Base-by-base conservation (phyloP, 1,140 invertebrate species). In the Acyrthosiphon pisum region DNA sequence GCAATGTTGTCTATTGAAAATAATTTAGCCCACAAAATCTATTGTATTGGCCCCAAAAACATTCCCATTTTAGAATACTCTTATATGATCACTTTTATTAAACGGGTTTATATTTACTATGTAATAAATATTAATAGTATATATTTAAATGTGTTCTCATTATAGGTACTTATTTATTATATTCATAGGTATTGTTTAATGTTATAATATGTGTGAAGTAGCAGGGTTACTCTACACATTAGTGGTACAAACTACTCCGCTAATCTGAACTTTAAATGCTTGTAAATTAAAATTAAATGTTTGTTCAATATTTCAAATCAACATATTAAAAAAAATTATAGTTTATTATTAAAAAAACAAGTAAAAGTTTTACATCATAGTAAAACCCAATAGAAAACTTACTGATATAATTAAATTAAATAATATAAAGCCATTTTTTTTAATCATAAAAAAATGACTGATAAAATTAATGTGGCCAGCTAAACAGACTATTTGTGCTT, bases 231-330 rank as follows among this genome's bases (percentile, higher is more conserved):
- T 76, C n/a, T 18, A n/a, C 30, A 35, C 4, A 35, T 76, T 76
- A 18, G 14, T 76, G 60, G 60, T 76, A 76, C 14, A 76, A n/a
- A 18, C n/a, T 76, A 18, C n/a, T 35, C 60, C 30, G 4, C 50
- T 53, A 53, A 53, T 53, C 50, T 53, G 23, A 53, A 76, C 30
- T 76, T 76, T 18, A 18, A n/a, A 76, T 76, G 14, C 60, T 76
- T 76, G 14, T 76, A 76, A 76, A 76, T n/a, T n/a, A 76, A 76
- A 76, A 76, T n/a, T 76, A 76, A 76, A 76, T 76, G n/a, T 18
- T 76, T 11, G 26, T 68, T 30, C 3, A 76, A n/a, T n/a, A 76
- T 76, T 68, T 14, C 11, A n/a, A 68, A n/a, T 68, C 9, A 60
- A 60, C 4, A 30, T 26, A 26, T 56, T 26, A 26, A 26, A 26